Conservation (phyloP, 2,113 vertebrate genomes). For the Callionymus lyra region DNA sequence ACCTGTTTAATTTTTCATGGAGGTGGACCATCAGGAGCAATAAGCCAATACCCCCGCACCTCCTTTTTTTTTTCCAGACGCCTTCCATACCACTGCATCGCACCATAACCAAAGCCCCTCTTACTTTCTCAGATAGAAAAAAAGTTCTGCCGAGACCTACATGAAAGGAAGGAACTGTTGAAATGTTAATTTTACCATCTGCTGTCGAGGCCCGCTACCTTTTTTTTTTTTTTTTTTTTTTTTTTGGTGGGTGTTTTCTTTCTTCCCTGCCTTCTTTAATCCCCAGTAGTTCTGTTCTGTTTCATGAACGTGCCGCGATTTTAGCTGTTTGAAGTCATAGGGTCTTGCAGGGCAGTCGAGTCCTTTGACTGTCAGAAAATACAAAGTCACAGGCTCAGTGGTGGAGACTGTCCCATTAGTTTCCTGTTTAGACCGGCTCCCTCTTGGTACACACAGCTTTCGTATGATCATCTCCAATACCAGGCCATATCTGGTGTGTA, state of each 20-base stretch:
- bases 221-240: constrained; percentile 54
- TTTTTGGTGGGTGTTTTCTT: no score
- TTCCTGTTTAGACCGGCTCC: constrained; percentile 45
- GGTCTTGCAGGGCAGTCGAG: constrained; percentile 62
- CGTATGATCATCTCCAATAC: constrained; percentile 34
- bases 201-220: constrained; percentile 92
- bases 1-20: constrained; percentile 98
- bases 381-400: constrained; percentile 64
- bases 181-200: constrained; percentile 99
- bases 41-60: constrained; percentile 78
- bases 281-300: constrained; percentile 91
- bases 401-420: constrained; percentile 59
- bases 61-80: constrained; percentile 93
- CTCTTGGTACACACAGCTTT: constrained; percentile 35
- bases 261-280: constrained; percentile 63
- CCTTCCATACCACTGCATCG: constrained; percentile 87
- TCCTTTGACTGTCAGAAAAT: constrained; percentile 76
- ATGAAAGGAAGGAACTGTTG: constrained; percentile 96
- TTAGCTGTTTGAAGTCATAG: constrained; percentile 88
- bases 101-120: constrained; percentile 78
- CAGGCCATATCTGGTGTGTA: constrained; percentile 15
- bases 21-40: constrained; percentile 86
- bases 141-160: constrained; percentile 83
- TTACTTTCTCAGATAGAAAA: constrained; percentile 61
- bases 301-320: constrained; percentile 93